phyloP scores from a whole-genome alignment of 2,888 invertebrate genomes.

The Trissolcus brochymenae region DNA sequence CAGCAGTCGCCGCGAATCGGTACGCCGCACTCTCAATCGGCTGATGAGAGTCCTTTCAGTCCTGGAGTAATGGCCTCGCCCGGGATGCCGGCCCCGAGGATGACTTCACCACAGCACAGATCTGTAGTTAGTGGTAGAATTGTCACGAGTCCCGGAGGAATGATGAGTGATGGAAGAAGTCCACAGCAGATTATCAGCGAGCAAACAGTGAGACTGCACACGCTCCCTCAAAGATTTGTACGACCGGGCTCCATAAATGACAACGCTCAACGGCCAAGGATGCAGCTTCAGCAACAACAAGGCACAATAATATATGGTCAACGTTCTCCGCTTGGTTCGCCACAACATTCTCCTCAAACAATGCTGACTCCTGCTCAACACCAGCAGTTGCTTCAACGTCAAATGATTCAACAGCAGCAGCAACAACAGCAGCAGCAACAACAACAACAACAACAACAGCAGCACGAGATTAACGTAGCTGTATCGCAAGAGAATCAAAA shows the following conservation, averaged over 20 bases:
- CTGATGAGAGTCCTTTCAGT: conserved; percentile 80
- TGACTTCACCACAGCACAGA: conserved; percentile 80
- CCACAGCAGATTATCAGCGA: conserved; percentile 72
- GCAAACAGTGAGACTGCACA: conserved; percentile 66
- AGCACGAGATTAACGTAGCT: conserved; percentile 55
- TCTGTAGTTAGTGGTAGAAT: conserved; percentile 74
- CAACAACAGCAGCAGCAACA: conserved; percentile 66
- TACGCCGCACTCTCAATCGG: conserved; percentile 80
- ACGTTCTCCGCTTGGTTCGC: conserved; percentile 73
- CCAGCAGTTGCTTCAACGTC: conserved; percentile 71
- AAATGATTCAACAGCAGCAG: conserved; percentile 63
- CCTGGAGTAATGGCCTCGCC: conserved; percentile 79
- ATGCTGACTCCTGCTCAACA: conserved; percentile 72
- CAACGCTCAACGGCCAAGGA: conserved; percentile 69
- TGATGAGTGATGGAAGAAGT: conserved; percentile 65
- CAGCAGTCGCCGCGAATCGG: conserved; percentile 80
- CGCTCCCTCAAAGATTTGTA: conserved; percentile 74
- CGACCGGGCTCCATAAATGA: conserved; percentile 74
- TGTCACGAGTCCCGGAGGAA: conserved; percentile 78
- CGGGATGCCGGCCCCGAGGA: conserved; percentile 77
- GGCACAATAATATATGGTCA: conserved; percentile 72
- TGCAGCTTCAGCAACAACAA: conserved; percentile 67
- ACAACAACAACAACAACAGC: conserved; percentile 64
- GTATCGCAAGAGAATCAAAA: conserved; percentile 64
- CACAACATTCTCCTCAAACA: conserved; percentile 70